Conservation (phyloP, 2,113 vertebrate species). For the Tachysurus fulvidraco region DNA sequence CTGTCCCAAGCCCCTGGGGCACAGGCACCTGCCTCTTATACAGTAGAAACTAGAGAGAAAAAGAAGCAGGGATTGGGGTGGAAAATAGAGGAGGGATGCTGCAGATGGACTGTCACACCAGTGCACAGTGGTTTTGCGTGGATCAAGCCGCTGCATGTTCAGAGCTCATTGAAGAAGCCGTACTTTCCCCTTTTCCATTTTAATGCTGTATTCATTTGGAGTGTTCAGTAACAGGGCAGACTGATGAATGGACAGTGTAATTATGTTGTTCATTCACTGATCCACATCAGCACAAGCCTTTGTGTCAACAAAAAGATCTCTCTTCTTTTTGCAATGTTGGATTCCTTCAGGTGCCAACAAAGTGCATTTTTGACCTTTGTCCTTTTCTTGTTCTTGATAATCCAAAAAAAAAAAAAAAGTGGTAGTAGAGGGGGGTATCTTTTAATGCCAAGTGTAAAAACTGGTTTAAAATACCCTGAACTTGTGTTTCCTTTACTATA, state of each 20-base stretch:
- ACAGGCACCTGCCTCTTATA: slow-evolving; percentile 55
- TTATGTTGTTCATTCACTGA: slow-evolving; percentile 23
- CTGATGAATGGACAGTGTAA: slow-evolving; percentile 36
- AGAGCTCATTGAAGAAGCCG: slow-evolving; percentile 31
- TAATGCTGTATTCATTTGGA: slow-evolving; percentile 45
- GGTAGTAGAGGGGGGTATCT: background rate
- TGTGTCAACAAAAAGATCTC: slow-evolving; percentile 15
- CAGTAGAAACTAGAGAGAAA: slow-evolving; percentile 32
- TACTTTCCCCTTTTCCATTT: slow-evolving; percentile 53
- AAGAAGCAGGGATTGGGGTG: background rate
- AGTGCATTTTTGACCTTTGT: slow-evolving; percentile 36
- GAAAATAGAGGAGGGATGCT: slow-evolving; percentile 10
- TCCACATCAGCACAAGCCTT: slow-evolving; percentile 13
- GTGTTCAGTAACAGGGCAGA: slow-evolving; percentile 25
- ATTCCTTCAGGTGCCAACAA: slow-evolving; percentile 22
- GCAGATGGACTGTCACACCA: slow-evolving; percentile 23
- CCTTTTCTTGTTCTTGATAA: slow-evolving; percentile 4
- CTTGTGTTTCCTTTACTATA: background rate
- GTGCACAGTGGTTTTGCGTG: slow-evolving; percentile 24
- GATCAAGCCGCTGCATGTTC: slow-evolving; percentile 53
- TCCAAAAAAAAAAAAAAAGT: background rate
- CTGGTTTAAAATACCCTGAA: background rate
- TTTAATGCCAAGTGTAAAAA: background rate
- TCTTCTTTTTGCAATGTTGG: background rate
- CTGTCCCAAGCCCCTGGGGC: slow-evolving; percentile 45